These are phyloP conservation scores for Frieseomelitta varia DNA, from an alignment of 1,140 invertebrate species.

Conservation along the genomic window DNA sequence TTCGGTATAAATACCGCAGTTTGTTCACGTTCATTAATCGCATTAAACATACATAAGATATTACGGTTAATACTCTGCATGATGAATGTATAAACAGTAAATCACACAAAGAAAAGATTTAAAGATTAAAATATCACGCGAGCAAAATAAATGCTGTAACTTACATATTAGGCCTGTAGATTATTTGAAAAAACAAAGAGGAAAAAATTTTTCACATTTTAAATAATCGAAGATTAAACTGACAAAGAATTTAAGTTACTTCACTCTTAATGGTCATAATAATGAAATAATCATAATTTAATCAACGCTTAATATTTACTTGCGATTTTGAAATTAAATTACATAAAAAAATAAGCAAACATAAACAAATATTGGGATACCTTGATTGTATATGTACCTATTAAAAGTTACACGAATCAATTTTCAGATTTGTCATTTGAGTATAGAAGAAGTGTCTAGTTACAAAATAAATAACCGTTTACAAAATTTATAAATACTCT, in stretches of 20 bases:
- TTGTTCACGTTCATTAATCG: slow-evolving; percentile 52
- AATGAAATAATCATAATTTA: too few relatives aligned
- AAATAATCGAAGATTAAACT: too few relatives aligned
- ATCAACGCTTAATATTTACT: background rate
- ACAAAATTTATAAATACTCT: too few relatives aligned
- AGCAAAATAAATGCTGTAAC: background rate
- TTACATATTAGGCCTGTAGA: background rate
- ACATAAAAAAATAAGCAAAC: too few relatives aligned
- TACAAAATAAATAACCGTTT: too few relatives aligned
- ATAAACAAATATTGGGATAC: background rate
- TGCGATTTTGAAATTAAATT: too few relatives aligned
- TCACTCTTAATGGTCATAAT: background rate
- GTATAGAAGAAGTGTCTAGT: too few relatives aligned
- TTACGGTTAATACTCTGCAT: slow-evolving; percentile 16
- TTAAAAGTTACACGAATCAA: background rate
- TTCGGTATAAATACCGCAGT: slow-evolving; percentile 30
- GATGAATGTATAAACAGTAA: slow-evolving; percentile 29
- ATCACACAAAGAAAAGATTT: too few relatives aligned
- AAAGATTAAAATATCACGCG: background rate
- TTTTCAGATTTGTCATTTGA: too few relatives aligned
- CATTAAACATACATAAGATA: slow-evolving; percentile 21
- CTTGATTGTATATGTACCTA: too few relatives aligned
- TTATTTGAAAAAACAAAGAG: too few relatives aligned
- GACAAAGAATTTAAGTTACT: too few relatives aligned
- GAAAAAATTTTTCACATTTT: background rate